phyloP scores from a whole-genome alignment of 1,140 invertebrate species.

The Thaumatotibia leucotreta region DNA sequence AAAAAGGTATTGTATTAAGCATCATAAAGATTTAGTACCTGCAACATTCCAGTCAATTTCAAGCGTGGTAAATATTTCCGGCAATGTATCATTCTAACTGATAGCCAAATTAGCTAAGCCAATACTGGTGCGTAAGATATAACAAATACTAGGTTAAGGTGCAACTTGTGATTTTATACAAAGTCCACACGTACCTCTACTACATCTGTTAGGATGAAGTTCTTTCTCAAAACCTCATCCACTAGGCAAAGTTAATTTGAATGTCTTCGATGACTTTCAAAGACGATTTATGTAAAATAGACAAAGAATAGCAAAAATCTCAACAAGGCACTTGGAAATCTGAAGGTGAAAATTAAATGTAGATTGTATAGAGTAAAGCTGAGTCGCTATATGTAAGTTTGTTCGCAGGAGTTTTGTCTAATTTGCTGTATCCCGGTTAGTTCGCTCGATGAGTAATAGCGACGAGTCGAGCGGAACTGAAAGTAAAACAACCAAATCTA shows the following conservation, averaged over 20 bases:
- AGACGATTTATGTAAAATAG: slow-evolving; percentile 21
- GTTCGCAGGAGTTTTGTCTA: slow-evolving; percentile 85
- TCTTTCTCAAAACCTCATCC: not conserved
- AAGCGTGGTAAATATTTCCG: no score
- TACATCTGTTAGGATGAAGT: slow-evolving; percentile 3
- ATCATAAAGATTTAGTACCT: no score
- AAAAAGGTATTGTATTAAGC: no score
- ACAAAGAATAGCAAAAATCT: slow-evolving; percentile 27
- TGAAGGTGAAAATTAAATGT: slow-evolving; percentile 31
- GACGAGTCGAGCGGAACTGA: slow-evolving; percentile 82
- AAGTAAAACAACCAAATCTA: slow-evolving; percentile 47
- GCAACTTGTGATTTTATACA: slow-evolving; percentile 25
- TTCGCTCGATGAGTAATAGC: slow-evolving; percentile 82
- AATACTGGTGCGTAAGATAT: not conserved
- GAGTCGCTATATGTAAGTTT: slow-evolving; percentile 84
- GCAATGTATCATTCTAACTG: no score
- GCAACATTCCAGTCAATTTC: no score
- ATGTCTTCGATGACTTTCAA: slow-evolving; percentile 10
- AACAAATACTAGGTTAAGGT: slow-evolving; percentile 24
- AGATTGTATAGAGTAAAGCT: slow-evolving; percentile 20
- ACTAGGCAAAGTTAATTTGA: not conserved
- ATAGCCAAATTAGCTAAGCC: no score
- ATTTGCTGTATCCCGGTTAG: slow-evolving; percentile 80
- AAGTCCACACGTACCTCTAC: slow-evolving; percentile 30
- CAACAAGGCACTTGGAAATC: slow-evolving; percentile 58